Base-by-base conservation (phyloP, 2,797 vertebrate genomes). In the Odontamblyopus rebecca region DNA sequence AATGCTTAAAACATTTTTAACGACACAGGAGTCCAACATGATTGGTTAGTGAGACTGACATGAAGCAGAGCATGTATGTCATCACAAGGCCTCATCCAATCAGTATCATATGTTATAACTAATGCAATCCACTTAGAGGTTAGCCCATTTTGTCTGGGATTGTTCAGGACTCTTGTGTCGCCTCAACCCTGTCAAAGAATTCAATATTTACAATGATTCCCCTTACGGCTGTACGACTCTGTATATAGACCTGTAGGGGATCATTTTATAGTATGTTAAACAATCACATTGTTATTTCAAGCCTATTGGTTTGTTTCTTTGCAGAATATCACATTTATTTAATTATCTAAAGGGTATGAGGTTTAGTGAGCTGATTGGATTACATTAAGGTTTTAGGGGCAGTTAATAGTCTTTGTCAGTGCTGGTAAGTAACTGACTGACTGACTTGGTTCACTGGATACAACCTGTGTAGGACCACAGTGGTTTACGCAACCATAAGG, bases 41-140 rank as follows among this genome's bases (percentile, higher is more conserved):
- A 92, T 93, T 89, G 77, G 80, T 91, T 88, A 88, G 85, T 84
- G 87, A 90, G 91, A 91, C 86, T 89, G 86, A 87, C 86, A 91
- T 91, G 90, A 91, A 86, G 91, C 89, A 84, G 86, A 92, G 89
- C 90, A 92, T 92, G 88, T 91, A 92, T 92, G 88, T 91, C 87
- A 87, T 91, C 84, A 73, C 77, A 89, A 85, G 89, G 88, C 86
- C 72, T 91, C 82, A 93, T 92, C 92, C 90, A 89, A 89, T 93
- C 88, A 91, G 63, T 13, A 64, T 80, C 87, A 89, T 91, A 88
- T 85, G 82, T 89, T 85, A 75, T 70, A 77, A 83, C 73, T 89
- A 88, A 92, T 89, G 73, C 82, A 82, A 92, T 92, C 83, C 82
- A 82, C 74, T 77, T 76, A 74, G 83, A 82, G 79, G 69, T 74